Evolutionary conservation across 1,140 invertebrate genomes (phyloP), one percentile per base, ranked within the genome.

Genomic region (Physella acuta): DNA sequence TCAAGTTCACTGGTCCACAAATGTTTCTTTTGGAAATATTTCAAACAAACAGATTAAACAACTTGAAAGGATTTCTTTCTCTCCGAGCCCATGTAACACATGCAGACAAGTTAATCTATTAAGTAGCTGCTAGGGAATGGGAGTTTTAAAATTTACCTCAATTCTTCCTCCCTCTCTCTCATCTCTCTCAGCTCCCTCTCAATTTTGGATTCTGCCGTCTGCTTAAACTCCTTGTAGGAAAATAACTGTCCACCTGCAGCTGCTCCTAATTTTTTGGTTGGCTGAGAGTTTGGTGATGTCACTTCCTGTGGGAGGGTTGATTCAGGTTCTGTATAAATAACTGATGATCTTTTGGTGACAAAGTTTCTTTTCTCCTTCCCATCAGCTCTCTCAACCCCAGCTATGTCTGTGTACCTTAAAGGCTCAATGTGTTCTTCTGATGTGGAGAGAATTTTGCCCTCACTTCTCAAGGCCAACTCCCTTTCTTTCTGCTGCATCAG

Each of bases 141-240:
- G n/a, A n/a, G n/a, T n/a, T 2, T 33, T 44, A 37, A 49, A 26
- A 74, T 75, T 76, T 70, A 81, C 81, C 75, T 80, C 36, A 82
- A 65, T 73, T 82, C 81, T 44, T 82, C 79, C 53, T 82, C 81
- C 59, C 81, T 68, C 65, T 82, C 79, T 71, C 79, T 76, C 79
- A 82, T 81, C 68, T 82, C 81, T 68, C 79, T 66, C 8, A 82
- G 66, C 69, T 82, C 81, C 37, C 76, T 73, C 69, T 82, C 81
- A 69, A 82, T 82, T 67, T 80, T 81, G 17, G 79, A 81, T 65
- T 81, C 81, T 1, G 81, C 81, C 62, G 78, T 79, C 33, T 81
- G 76, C 39, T 70, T 71, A n/a, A 77, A 74, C 66, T 82, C 81
- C n/a, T 73, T 75, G 71, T 81, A 82, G 37, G 79, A 81, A 61